Conservation (phyloP, 2,113 vertebrate genomes). For the Xenus cinereus region DNA sequence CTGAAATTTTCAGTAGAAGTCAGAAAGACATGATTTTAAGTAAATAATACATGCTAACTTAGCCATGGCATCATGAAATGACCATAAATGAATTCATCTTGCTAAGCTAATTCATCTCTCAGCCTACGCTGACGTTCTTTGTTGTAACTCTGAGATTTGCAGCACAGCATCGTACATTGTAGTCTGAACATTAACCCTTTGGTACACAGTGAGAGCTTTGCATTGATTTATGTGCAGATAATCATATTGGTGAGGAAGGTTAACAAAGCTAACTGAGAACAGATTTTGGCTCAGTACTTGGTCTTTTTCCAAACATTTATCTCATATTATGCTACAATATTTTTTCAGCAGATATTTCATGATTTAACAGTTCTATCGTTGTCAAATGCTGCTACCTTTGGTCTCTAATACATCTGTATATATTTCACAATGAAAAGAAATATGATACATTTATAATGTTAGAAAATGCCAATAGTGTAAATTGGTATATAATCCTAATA, state of each 20-base stretch:
- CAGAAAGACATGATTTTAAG: background rate
- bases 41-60: background rate
- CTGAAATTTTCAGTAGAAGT: background rate
- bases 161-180: background rate
- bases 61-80: background rate
- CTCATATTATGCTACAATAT: background rate
- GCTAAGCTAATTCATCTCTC: background rate
- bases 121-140: fast-evolving
- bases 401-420: background rate
- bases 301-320: background rate
- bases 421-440: background rate
- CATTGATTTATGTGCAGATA: background rate
- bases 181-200: background rate
- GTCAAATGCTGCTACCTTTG: background rate
- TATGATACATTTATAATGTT: background rate
- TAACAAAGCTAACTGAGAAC: background rate
- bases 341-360: background rate
- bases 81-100: background rate
- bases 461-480: background rate
- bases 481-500: background rate
- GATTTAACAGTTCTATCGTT: background rate
- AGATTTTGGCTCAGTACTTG: background rate
- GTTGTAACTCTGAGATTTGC: background rate
- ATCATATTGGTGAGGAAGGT: background rate
- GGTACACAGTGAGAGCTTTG: background rate